Base-by-base conservation (phyloP, 2,113 vertebrate genomes). In the Sturnira hondurensis region DNA sequence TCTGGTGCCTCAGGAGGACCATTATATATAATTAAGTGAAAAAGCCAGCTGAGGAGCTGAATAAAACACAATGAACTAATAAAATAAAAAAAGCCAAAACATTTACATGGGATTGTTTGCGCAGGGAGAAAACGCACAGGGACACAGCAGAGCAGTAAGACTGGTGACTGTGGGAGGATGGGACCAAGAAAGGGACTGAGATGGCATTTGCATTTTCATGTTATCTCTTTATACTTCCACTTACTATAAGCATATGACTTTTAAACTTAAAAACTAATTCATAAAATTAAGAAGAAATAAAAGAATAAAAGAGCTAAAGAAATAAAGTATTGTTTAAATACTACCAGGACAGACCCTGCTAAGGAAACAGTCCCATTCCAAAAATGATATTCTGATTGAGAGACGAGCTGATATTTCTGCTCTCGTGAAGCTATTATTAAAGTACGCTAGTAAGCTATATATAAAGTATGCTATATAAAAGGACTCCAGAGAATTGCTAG, bases 261-360 rank as follows among this genome's bases (percentile, higher is more conserved):
- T n/a, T 76, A 33, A 68, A 95, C 70, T 87, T 87, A 91, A 94
- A 93, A 65, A 33, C 36, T 56, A 89, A 85, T 84, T 91, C 38
- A 52, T 33, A 91, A 93, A 90, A 83, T 52, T 61, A 92, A 45
- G 13, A 68, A 92, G 10, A 52, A 82, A 56, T 31, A 58, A 78
- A 92, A 82, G 10, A 85, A 45, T 56, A 67, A 71, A 65, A 89
- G 7, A 3, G 26, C 31, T 65, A 87, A 87, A 83, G 13, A 96
- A 70, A 52, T 15, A 36, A 81, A 89, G n/a, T 33, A 80, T 36
- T 85, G 17, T 89, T 82, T 88, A 61, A 56, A 47, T 50, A 73
- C 12, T n/a, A 56, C 41, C 15, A 94, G 65, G 33, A 47, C 22
- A 93, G 22, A 91, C 28, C 28, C 56, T 80, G 26, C 22, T 91